Evolutionary conservation across 2,113 vertebrate species (phyloP), one percentile per base, ranked within the genome.

Genomic region (Okapia johnstoni): DNA sequence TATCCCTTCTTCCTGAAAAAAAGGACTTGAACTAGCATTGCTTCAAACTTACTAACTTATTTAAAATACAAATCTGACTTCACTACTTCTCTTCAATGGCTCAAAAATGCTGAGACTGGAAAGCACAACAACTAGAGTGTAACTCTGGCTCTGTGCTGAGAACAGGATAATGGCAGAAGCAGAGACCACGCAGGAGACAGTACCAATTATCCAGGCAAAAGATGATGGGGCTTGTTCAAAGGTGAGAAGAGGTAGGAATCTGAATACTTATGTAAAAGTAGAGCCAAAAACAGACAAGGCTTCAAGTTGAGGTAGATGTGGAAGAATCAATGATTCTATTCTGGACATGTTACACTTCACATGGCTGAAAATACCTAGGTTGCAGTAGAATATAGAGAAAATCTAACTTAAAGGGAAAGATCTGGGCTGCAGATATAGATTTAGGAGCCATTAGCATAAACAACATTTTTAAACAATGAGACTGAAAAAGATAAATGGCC

Each of bases 51-150:
- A 73, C 57, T 80, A 52, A 77, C n/a, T 55, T 92, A 92, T n/a
- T 83, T 91, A 94, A 94, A 95, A 91, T 46, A 87, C 2, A 95
- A n/a, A 63, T 76, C 60, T 87, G 60, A 58, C 81, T 55, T 83
- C 15, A 86, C 40, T 36, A 84, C 11, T 87, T 11, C 21, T 13
- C 55, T 83, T 48, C 17, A 92, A 58, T 12, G 28, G 50, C 11
- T 97, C 50, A 92, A 50, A 92, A 96, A 91, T 84, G 33, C 46
- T 58, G 21, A 83, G 25, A 91, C 14, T 85, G n/a, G 48, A 33
- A 43, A 79, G 48, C 73, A 66, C 77, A 88, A 94, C 15, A 88
- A 89, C 7, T 58, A 26, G 1, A n/a, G 70, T 66, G 52, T 66
- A 94, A 87, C n/a, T 79, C 10, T 55, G 52, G 40, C 8, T 50